These are phyloP conservation scores for western clawed frog (Xenopus tropicalis) DNA, from an alignment of 2,113 vertebrate genomes.

Conservation along the genomic window DNA sequence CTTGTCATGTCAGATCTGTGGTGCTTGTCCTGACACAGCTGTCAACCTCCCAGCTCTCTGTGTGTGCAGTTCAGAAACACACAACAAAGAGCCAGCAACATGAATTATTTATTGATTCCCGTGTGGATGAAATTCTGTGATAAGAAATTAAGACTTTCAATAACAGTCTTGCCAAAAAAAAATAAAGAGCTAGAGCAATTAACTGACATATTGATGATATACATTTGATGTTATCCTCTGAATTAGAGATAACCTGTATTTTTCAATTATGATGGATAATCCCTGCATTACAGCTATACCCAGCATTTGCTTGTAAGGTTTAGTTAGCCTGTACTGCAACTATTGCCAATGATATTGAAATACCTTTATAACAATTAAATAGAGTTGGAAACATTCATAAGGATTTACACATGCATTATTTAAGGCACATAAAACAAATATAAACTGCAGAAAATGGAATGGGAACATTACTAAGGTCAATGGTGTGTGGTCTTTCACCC, in stretches of 20 bases:
- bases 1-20: conserved; percentile 79
- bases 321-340: no score
- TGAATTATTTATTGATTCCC: conserved; percentile 81
- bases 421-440: no score
- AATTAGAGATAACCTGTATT: neutral
- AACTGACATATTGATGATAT: neutral
- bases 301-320: no score
- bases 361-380: no score
- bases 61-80: conserved; percentile 68
- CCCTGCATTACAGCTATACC: no score
- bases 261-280: neutral
- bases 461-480: no score
- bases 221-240: neutral
- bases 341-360: no score
- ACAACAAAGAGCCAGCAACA: conserved; percentile 71
- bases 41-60: conserved; percentile 70
- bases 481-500: no score
- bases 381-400: no score
- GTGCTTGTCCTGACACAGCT: conserved; percentile 79
- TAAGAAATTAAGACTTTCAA: conserved; percentile 78
- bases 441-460: no score
- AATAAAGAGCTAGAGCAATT: conserved; percentile 8
- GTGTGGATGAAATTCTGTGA: conserved; percentile 72
- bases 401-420: no score
- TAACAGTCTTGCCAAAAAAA: conserved; percentile 62